A percentile compares a stretch with the other conserved stretches of the same genome.
These are phyloP conservation scores for Glareola pratincola DNA, from an alignment of 2,113 vertebrate genomes.

Conservation along the genomic window DNA sequence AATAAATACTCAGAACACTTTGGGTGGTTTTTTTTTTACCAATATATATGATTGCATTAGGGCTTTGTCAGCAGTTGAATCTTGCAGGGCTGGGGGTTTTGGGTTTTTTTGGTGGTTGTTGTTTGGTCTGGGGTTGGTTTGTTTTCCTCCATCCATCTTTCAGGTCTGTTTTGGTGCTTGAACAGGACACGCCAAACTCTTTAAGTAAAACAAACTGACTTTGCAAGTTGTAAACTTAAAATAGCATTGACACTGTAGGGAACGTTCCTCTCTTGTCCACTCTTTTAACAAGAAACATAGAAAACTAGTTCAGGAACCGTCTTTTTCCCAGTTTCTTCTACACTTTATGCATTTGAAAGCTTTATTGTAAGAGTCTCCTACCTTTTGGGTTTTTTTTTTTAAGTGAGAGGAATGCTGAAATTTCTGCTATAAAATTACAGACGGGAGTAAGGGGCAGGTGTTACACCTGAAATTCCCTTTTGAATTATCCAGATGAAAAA, in stretches of 20 bases:
- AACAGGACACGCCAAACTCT: background rate
- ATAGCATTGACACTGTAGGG: background rate
- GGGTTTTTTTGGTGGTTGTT: background rate
- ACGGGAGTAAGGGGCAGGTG: background rate
- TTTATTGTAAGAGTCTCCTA: background rate
- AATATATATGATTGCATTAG: background rate
- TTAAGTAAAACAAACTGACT: background rate
- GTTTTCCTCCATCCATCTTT: background rate
- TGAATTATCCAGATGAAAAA: background rate
- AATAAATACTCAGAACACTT: background rate
- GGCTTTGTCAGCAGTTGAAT: background rate
- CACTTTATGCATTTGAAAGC: background rate
- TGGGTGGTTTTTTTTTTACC: background rate
- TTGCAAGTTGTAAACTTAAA: background rate
- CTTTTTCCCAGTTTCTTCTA: background rate
- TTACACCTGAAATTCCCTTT: background rate
- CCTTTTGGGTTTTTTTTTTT: background rate
- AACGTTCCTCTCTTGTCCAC: background rate
- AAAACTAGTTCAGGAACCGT: background rate
- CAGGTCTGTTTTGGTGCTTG: background rate
- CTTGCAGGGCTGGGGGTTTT: background rate
- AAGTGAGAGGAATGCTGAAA: background rate
- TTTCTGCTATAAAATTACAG: background rate
- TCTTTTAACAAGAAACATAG: background rate
- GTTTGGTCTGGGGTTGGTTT: background rate